These are phyloP conservation scores for Clarias fuscus DNA, from an alignment of 2,797 vertebrate genomes.

Conservation along the genomic window DNA sequence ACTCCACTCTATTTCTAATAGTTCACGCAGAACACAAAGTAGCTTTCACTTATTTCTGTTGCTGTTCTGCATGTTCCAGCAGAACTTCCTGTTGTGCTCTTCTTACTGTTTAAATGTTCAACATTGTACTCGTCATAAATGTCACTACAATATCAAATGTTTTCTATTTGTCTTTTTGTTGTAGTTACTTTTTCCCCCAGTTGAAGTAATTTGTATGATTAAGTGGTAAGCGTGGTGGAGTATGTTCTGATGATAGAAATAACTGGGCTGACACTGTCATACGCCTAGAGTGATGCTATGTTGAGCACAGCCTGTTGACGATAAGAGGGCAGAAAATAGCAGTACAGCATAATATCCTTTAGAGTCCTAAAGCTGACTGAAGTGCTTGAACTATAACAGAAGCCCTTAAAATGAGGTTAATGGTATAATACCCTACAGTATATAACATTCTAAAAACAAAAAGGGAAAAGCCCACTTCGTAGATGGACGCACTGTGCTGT, in stretches of 20 bases:
- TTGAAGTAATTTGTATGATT: background rate
- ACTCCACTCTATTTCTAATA: background rate
- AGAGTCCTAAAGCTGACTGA: background rate
- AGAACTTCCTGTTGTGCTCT: background rate
- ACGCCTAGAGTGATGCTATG: background rate
- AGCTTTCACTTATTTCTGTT: background rate
- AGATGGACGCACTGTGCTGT: conserved; percentile 32
- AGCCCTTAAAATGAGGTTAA: background rate
- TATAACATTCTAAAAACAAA: background rate
- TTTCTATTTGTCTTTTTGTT: background rate
- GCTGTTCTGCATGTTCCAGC: background rate
- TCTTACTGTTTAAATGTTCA: background rate
- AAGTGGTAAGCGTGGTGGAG: background rate
- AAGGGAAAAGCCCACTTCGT: background rate
- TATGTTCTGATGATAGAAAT: background rate
- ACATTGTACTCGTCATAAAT: background rate
- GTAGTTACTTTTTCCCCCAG: background rate
- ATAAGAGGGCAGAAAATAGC: background rate
- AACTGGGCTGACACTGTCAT: background rate
- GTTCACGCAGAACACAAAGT: background rate
- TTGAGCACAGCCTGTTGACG: background rate
- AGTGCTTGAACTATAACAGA: background rate
- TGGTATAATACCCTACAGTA: background rate
- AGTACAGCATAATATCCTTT: background rate
- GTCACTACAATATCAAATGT: background rate